These are phyloP conservation scores for Caenorhabditis latens DNA, from an alignment of 1,140 invertebrate species.

Conservation along the genomic window DNA sequence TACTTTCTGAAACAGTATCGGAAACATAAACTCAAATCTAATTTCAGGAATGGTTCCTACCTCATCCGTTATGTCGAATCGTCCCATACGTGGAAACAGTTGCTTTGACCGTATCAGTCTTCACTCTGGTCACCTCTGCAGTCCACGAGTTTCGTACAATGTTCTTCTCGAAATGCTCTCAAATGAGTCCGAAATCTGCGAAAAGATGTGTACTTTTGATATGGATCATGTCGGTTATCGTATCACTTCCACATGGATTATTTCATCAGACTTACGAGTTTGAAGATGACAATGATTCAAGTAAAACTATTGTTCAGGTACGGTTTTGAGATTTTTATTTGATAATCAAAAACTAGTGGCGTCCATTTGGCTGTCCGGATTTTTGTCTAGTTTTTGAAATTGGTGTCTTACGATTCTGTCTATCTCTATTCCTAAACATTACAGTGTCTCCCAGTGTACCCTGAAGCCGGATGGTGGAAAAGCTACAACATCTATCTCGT, in stretches of 20 bases:
- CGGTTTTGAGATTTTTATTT: background rate
- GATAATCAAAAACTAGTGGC: background rate
- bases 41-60: constrained; percentile 64
- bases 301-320: constrained; percentile 57
- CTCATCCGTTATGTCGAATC: constrained; percentile 78
- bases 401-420: too few relatives aligned
- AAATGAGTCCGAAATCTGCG: constrained; percentile 56
- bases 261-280: constrained; percentile 69
- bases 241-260: constrained; percentile 80
- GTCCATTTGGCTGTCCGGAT: too few relatives aligned
- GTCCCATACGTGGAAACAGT: constrained; percentile 80
- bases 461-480: constrained; percentile 76
- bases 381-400: background rate
- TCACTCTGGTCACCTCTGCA: constrained; percentile 81
- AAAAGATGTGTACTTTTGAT: constrained; percentile 76
- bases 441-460: constrained; percentile 78
- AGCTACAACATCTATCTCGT: constrained; percentile 79
- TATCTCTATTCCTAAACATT: constrained; percentile 69
- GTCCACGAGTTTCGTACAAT: constrained; percentile 79
- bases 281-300: background rate
- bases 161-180: constrained; percentile 59
- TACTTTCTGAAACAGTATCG: too few relatives aligned
- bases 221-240: constrained; percentile 79
- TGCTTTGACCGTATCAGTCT: constrained; percentile 80
- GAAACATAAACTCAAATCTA: too few relatives aligned